These are phyloP conservation scores for Furcifer pardalis DNA, from an alignment of 2,797 vertebrate species.

Conservation along the genomic window DNA sequence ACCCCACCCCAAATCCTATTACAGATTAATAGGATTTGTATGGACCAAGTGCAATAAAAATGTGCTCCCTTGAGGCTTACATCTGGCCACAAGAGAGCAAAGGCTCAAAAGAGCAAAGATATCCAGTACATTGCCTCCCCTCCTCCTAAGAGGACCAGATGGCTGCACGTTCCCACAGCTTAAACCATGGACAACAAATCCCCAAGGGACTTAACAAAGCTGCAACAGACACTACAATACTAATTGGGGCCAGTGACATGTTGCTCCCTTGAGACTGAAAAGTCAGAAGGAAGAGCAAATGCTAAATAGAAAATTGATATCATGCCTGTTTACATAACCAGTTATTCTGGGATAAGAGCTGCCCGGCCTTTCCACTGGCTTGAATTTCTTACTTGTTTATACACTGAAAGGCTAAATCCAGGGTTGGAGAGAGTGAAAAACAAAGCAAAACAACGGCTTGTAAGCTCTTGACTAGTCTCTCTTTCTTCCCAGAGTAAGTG, in stretches of 20 bases:
- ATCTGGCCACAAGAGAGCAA: conserved; percentile 18
- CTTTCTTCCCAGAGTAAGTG: background rate
- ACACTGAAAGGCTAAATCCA: background rate
- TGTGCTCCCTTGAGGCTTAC: background rate
- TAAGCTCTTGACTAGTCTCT: background rate
- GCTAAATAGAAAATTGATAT: background rate
- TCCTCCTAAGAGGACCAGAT: background rate
- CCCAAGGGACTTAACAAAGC: background rate
- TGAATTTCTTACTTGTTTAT: conserved; percentile 9
- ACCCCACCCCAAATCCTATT: conserved; percentile 30
- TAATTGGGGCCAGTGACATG: background rate
- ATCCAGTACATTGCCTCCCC: background rate
- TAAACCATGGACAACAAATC: conserved; percentile 4
- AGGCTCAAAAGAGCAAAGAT: conserved; percentile 31
- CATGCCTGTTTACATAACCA: conserved; percentile 15
- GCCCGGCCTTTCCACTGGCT: background rate
- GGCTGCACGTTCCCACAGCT: background rate
- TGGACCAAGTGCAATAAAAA: conserved; percentile 4
- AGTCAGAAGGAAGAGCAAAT: background rate
- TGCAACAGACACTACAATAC: conserved; percentile 6
- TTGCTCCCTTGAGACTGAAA: background rate
- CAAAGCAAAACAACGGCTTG: background rate
- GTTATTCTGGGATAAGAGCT: conserved; percentile 8
- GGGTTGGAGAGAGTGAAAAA: background rate
- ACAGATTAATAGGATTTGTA: conserved; percentile 38